These are phyloP conservation scores for Liolophura sinensis DNA, from an alignment of 1,140 invertebrate genomes.

Conservation along the genomic window DNA sequence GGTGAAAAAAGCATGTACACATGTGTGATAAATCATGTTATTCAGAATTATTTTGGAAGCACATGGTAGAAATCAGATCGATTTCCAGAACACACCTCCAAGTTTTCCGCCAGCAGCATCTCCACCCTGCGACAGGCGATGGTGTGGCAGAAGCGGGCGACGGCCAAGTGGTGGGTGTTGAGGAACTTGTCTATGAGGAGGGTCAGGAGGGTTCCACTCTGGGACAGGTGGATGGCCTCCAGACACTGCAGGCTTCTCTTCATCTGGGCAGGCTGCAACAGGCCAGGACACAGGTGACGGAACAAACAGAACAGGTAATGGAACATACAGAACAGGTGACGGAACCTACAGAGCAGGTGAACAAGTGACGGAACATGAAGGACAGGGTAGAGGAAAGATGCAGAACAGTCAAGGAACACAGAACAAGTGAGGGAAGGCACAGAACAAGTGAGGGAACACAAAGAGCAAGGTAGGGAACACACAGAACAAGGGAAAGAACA, in stretches of 20 bases:
- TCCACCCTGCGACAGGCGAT: conserved; percentile 69
- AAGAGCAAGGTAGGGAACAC: no score
- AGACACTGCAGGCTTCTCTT: conserved; percentile 66
- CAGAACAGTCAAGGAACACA: no score
- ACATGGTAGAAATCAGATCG: neutral
- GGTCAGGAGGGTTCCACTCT: conserved; percentile 68
- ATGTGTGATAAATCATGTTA: neutral
- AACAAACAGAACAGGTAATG: neutral
- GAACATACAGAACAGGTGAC: no score
- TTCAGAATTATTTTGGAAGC: neutral
- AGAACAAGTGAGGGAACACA: no score
- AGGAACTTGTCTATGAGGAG: conserved; percentile 68
- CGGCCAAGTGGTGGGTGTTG: conserved; percentile 64
- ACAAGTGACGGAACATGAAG: no score
- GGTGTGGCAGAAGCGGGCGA: conserved; percentile 66
- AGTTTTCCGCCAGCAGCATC: conserved; percentile 64
- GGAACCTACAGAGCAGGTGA: no score
- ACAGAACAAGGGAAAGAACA: no score
- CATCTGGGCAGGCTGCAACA: conserved; percentile 56
- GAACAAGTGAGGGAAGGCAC: no score
- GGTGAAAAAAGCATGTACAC: no score
- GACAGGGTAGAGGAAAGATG: no score
- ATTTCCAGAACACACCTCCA: conserved; percentile 32
- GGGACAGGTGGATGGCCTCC: conserved; percentile 70
- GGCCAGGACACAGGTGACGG: neutral